Evolutionary conservation across 35 echinoderm and acorn worm genomes (phyloP), one percentile per base, ranked within the genome.

Genomic region (Chiridota heheva): DNA sequence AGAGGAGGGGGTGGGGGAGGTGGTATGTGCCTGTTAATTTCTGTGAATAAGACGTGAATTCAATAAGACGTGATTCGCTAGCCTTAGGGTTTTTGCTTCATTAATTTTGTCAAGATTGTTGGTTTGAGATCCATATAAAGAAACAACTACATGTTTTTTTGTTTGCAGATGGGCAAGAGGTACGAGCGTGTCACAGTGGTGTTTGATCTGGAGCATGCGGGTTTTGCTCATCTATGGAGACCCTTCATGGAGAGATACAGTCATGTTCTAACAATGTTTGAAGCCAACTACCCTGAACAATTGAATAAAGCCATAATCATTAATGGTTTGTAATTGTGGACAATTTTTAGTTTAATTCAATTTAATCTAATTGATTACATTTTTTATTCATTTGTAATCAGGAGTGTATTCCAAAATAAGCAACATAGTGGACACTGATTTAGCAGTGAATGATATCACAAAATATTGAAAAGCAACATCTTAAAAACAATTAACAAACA

Each of bases 221-320:
- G 63, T 42, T 66, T 49, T 5, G 62, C 69, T 1, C 84, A 88
- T 43, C 44, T 93, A 13, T 93, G 90, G 90, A 82, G 73, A 34
- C 90, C 90, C 0, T 93, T 93, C 40, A 67, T 84, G 0, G 84
- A 93, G 37, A 18, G 55, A 36, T 93, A 93, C 51, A 62, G 33
- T 13, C 58, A 80, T 1, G 61, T 88, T 5, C n/a, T 91, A 1
- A 61, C 63, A 47, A 53, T 76, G 29, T 93, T 86, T 76, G 84
- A 93, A 74, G 78, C 90, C 36, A 87, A 93, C 36, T 93, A 93
- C 24, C 90, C 90, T 40, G 90, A 93, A 40, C 76, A 35, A n/a
- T 51, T 93, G 0, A 67, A 76, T 41, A 81, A 41, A 74, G 63
- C 49, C 47, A 86, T 86, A 28, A 58, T 91, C 13, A 73, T 85